phyloP scores from a whole-genome alignment of 2,113 vertebrate genomes.

The Theristicus caerulescens region DNA sequence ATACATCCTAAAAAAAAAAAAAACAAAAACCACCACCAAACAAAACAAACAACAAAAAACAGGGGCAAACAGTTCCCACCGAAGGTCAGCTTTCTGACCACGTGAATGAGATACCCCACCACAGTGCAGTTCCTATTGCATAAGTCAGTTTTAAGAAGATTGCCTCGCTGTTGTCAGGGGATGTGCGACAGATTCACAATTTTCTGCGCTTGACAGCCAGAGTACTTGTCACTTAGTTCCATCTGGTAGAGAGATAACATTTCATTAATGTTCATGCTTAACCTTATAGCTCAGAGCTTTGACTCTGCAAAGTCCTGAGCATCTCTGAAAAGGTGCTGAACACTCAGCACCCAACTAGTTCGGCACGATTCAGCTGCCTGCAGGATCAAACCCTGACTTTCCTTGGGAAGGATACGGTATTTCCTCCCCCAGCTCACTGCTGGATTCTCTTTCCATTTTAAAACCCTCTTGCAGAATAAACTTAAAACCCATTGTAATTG shows the following conservation, averaged over 20 bases:
- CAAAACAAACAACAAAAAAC: background rate
- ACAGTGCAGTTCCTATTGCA: background rate
- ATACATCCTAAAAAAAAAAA: background rate
- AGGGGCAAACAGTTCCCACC: background rate
- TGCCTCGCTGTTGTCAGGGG: constrained; percentile 48
- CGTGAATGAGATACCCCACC: background rate
- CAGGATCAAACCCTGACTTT: constrained; percentile 21
- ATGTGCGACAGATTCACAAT: constrained; percentile 64
- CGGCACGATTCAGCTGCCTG: background rate
- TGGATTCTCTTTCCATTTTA: constrained; percentile 38
- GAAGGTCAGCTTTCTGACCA: constrained; percentile 18
- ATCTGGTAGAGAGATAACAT: constrained; percentile 69
- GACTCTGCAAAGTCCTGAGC: constrained; percentile 31
- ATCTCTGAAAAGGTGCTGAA: constrained; percentile 25
- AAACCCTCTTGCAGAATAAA: constrained; percentile 38
- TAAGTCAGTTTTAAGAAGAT: constrained; percentile 46
- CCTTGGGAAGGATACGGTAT: background rate
- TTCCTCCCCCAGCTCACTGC: constrained; percentile 11
- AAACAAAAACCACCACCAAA: too few species aligned
- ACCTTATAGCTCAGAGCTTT: constrained; percentile 53
- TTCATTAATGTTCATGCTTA: constrained; percentile 66
- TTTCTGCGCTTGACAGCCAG: constrained; percentile 49
- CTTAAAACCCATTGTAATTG: constrained; percentile 36
- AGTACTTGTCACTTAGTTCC: constrained; percentile 69
- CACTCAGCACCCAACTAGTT: background rate